Evolutionary conservation across 2,113 vertebrate species (phyloP), one percentile per base, ranked within the genome.

Genomic region (Tetraodon nigroviridis): DNA sequence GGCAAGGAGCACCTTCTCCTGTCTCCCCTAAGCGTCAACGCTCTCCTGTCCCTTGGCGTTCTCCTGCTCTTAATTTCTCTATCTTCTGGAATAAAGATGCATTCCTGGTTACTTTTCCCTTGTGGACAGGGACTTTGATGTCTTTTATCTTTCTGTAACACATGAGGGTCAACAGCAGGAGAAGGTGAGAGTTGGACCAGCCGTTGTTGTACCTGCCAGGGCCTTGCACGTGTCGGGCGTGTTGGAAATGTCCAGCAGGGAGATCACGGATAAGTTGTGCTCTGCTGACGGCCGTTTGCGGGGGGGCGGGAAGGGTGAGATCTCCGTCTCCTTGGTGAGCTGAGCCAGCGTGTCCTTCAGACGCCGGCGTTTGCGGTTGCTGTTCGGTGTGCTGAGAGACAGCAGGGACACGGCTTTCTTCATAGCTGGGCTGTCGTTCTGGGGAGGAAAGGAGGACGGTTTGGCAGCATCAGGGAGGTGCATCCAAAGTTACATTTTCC

Each of bases 241-340:
- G 78, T 98, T 97, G 32, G 96, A 98, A 79, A 98, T 94, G 86
- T 99, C 95, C 56, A 99, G 88, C 54, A 99, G 86, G 29, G 97
- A 99, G 1, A 93, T 93, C 55, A 96, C 92, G 0, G 97, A 98
- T 62, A 98, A 85, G 0, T 93, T 94, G 85, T 94, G 93, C 29
- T 99, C 97, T 16, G 94, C 95, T 0, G 97, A 99, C 0, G 92
- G 92, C 17, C 97, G 90, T 75, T 99, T 99, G 6, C 94, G 91
- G 16, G 95, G 96, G 1, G 95, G 96, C 8, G 95, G 95, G 64
- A 98, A 98, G 0, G 95, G 95, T 0, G 95, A 98, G 64, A 95
- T 77, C 55, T 98, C 97, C 0, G 92, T 92, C 76, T 98, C 96
- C 73, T 94, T 93, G 29, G 94, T 89, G 64, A 99, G 87, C 52